These are phyloP conservation scores for Xenops minutus DNA, from an alignment of 2,797 vertebrate species.

Conservation along the genomic window DNA sequence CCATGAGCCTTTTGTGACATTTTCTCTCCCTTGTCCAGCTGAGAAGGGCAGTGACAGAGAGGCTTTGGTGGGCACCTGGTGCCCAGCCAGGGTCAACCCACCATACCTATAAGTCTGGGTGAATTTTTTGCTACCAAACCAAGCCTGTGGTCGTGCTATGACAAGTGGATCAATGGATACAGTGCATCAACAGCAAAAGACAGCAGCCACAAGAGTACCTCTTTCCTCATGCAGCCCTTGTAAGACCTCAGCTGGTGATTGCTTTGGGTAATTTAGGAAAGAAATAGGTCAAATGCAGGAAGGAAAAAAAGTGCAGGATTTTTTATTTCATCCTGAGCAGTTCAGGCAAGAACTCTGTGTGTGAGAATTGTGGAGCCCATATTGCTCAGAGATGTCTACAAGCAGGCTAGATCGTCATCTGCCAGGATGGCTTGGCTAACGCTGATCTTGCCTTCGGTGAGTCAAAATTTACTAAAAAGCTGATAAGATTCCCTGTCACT, in stretches of 20 bases:
- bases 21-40: not conserved
- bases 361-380: not conserved
- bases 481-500: not conserved
- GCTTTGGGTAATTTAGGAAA: not conserved
- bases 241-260: not conserved
- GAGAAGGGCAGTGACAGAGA: not conserved
- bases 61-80: not conserved
- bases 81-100: not conserved
- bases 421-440: not conserved
- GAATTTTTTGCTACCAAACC: not conserved
- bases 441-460: not conserved
- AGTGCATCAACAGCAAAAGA: not conserved
- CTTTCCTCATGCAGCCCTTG: not conserved
- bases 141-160: not conserved
- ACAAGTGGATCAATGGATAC: not conserved
- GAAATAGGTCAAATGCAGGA: not conserved
- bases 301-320: not conserved
- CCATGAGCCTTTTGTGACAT: not conserved
- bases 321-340: not conserved
- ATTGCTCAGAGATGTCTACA: not conserved
- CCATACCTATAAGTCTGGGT: not conserved
- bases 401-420: not conserved
- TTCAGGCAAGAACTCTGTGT: not conserved
- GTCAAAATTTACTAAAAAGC: not conserved
- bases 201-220: not conserved